Evolutionary conservation across 2,888 invertebrate genomes (phyloP), one percentile per base, ranked within the genome.

Genomic region (Caenorhabditis japonica): DNA sequence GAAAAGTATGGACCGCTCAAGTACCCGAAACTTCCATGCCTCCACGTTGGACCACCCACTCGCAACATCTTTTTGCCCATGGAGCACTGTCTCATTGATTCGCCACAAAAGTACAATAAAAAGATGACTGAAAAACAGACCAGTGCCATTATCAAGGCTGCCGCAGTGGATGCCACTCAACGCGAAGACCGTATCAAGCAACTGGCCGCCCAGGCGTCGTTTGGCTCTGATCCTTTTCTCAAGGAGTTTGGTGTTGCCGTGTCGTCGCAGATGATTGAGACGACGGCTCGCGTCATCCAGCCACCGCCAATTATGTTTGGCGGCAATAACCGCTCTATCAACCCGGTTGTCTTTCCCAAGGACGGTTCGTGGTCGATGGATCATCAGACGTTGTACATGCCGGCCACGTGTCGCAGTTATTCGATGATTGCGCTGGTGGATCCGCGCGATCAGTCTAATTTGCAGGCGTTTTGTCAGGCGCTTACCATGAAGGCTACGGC

Each of bases 321-420:
- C 41, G 75, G 79, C 36, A 77, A 78, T 62, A 76, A 72, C 58
- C 64, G 79, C 19, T 58, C 64, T 43, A 71, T 75, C 23, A 76
- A 80, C 58, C 81, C 82, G 19, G 72, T 80, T 13, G 84, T 85
- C 23, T 59, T 66, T 27, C 85, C 85, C 17, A 79, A 79, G 61
- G 84, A 85, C 52, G 85, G 85, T 23, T 81, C 81, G 10, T 85
- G 85, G 85, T 75, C 78, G 30, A 80, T 82, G 76, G 83, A 83
- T 60, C 76, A 83, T 56, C 83, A 84, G 64, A 74, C 64, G 17
- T 78, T 84, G 25, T 83, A 80, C 71, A 61, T 81, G 69, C 82
- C 84, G 0, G 83, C 83, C 49, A 61, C 72, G 7, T 84, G 83
- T 59, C 75, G 74, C 44, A 70, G 74, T 41, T 84, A 84, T 64